Conservation (phyloP, 1,140 invertebrate genomes). For the Brachionus angularis region DNA sequence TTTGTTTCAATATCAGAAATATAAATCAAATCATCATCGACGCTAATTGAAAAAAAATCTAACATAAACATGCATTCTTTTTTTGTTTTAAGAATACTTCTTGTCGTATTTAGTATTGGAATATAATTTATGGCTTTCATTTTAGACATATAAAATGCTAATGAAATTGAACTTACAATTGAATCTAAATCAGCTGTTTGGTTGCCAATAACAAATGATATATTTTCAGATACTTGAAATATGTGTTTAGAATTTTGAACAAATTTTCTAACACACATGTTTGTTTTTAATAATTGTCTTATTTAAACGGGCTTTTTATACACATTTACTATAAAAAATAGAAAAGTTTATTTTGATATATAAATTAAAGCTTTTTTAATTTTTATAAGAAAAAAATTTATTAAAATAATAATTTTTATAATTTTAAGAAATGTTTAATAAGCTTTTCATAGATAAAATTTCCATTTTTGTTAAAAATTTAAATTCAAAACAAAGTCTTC, state of each 20-base stretch:
- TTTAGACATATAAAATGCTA: slow-evolving; percentile 13
- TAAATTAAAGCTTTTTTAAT: too few species aligned
- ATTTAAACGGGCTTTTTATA: too few species aligned
- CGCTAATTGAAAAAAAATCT: slow-evolving; percentile 12
- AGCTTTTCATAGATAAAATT: too few species aligned
- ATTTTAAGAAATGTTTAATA: too few species aligned
- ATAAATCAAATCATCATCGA: background rate
- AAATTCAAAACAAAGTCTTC: too few species aligned
- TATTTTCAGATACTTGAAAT: background rate
- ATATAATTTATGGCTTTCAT: background rate
- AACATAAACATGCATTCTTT: slow-evolving; percentile 42
- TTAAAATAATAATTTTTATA: too few species aligned
- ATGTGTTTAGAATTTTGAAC: background rate
- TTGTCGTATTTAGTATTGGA: slow-evolving; percentile 22
- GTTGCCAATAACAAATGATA: slow-evolving; percentile 16
- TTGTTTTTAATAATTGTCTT: background rate
- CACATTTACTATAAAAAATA: too few species aligned
- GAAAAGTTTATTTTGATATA: too few species aligned
- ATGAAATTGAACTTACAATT: slow-evolving; percentile 36
- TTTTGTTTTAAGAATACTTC: slow-evolving; percentile 15
- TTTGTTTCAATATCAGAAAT: slow-evolving; percentile 1
- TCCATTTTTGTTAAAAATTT: too few species aligned
- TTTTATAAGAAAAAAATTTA: too few species aligned
- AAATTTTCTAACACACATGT: background rate
- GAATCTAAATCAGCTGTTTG: slow-evolving; percentile 41